phyloP scores from a whole-genome alignment of 2,888 invertebrate genomes.

The Ferdinandea cuprea region DNA sequence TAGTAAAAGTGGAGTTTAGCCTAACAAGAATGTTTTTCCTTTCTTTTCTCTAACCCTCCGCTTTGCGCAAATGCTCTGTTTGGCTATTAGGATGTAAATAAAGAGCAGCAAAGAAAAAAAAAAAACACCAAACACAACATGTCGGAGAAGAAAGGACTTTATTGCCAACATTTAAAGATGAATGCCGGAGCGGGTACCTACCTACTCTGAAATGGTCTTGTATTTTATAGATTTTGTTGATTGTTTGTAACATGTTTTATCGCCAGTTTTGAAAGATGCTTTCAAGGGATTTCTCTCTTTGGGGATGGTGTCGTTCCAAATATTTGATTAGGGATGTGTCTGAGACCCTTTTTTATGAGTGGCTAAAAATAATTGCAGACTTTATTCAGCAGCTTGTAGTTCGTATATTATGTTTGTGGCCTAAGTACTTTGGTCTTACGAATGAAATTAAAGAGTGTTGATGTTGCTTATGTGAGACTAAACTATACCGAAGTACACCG shows the following conservation, averaged over 20 bases:
- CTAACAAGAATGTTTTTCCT: conserved; percentile 37
- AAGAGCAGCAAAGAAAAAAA: conserved; percentile 55
- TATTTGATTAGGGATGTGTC: neutral
- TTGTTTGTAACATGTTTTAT: conserved; percentile 3
- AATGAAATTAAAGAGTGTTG: too few relatives aligned
- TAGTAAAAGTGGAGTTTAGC: conserved; percentile 55
- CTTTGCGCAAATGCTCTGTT: conserved; percentile 17
- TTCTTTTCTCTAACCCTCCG: neutral
- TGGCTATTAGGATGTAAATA: conserved; percentile 74
- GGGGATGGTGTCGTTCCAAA: neutral
- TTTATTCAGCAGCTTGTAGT: too few relatives aligned
- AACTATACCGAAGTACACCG: too few relatives aligned
- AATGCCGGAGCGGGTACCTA: conserved; percentile 1
- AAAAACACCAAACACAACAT: neutral
- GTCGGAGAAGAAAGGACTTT: conserved; percentile 15
- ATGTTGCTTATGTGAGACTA: too few relatives aligned
- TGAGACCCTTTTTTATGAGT: neutral
- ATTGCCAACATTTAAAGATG: conserved; percentile 38
- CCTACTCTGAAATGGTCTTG: neutral
- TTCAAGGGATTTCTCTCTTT: neutral
- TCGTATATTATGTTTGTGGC: too few relatives aligned
- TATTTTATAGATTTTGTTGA: conserved; percentile 2
- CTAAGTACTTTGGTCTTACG: too few relatives aligned
- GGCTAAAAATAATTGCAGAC: too few relatives aligned
- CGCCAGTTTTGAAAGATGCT: neutral